phyloP scores from a whole-genome alignment of 2,888 invertebrate species.

The Epinotia ramella region DNA sequence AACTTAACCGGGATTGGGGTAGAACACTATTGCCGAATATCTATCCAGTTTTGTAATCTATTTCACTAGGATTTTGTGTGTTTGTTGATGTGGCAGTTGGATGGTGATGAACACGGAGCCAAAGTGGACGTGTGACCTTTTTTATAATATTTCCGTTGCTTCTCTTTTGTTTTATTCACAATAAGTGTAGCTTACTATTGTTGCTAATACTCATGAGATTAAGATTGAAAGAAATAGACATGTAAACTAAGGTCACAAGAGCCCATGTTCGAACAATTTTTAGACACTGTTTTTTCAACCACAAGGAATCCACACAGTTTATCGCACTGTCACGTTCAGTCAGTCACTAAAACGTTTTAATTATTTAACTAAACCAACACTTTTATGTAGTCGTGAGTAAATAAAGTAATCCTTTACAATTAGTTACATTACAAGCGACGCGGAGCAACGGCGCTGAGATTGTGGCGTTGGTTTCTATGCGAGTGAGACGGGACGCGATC shows the following conservation, averaged over 20 bases:
- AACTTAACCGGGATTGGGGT: constrained; percentile 27
- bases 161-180: background rate
- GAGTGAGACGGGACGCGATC: constrained; percentile 8
- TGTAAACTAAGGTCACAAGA: no score
- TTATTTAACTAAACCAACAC: background rate
- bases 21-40: background rate
- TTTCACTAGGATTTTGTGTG: background rate
- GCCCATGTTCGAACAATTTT: no score
- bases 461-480: constrained; percentile 14
- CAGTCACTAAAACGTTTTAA: constrained; percentile 6
- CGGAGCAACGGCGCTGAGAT: background rate
- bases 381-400: constrained; percentile 18
- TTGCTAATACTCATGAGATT: background rate
- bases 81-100: background rate
- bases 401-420: constrained; percentile 19
- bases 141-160: background rate
- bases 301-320: background rate
- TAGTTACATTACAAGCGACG: constrained; percentile 8
- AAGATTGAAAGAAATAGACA: no score
- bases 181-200: no score
- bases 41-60: constrained; percentile 17
- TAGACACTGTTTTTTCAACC: background rate
- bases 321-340: background rate
- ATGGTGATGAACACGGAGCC: background rate
- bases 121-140: background rate